Evolutionary conservation across 2,888 invertebrate species (phyloP).

Genomic region (Mechanitis mazaeus): DNA sequence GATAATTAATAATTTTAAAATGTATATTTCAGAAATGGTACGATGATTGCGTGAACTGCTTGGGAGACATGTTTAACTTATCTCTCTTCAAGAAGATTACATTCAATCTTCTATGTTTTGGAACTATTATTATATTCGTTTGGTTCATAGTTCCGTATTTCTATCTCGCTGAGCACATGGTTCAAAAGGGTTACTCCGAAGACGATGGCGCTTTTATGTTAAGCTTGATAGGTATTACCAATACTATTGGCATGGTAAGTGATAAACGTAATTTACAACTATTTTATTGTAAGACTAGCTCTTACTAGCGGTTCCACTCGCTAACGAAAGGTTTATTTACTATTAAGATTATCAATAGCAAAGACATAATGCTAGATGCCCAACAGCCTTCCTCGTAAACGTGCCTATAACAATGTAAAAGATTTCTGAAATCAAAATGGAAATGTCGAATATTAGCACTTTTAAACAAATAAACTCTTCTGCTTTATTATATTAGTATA

Average conservation of each 20-base stretch:
- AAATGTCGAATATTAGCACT: neutral
- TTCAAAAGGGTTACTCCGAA: slow-evolving; percentile 80
- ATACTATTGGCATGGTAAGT: slow-evolving; percentile 91
- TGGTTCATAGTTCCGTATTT: slow-evolving; percentile 98
- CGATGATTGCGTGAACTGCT: slow-evolving; percentile 55
- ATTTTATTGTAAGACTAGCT: too few species aligned
- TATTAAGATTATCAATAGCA: too few species aligned
- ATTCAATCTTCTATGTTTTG: slow-evolving; percentile 87
- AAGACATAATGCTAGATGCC: too few species aligned
- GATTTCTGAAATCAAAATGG: too few species aligned
- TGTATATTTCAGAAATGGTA: slow-evolving; percentile 59
- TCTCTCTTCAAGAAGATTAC: slow-evolving; percentile 85
- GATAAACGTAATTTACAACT: neutral
- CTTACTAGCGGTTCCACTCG: too few species aligned
- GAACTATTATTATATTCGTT: slow-evolving; percentile 91
- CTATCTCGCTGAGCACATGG: slow-evolving; percentile 91
- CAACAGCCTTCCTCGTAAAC: too few species aligned
- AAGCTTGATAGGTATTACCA: slow-evolving; percentile 91
- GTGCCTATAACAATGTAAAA: too few species aligned
- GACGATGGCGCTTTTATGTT: slow-evolving; percentile 87
- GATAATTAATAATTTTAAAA: neutral
- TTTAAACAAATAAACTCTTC: neutral
- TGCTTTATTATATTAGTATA: too few species aligned
- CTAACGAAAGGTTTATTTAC: too few species aligned
- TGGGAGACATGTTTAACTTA: slow-evolving; percentile 81